phyloP scores from a whole-genome alignment of 2,797 vertebrate genomes.

The Mus minutoides region DNA sequence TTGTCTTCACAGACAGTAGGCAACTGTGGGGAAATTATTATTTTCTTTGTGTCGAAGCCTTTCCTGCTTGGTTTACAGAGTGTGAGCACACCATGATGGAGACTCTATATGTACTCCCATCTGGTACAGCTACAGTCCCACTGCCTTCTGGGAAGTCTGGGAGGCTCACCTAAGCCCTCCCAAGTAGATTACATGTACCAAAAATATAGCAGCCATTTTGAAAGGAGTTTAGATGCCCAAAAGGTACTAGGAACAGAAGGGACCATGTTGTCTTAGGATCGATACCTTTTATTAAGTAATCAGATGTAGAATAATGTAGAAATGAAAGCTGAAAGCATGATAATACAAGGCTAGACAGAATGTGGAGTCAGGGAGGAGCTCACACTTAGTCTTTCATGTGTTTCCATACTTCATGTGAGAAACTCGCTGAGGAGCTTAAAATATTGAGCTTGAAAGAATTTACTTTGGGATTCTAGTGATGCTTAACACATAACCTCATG shows the following conservation, averaged over 20 bases:
- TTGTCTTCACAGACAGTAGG: not conserved
- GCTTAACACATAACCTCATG: not conserved
- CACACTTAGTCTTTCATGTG: not conserved
- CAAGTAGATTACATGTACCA: not conserved
- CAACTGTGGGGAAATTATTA: not conserved
- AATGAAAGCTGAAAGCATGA: not conserved
- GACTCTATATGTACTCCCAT: not conserved
- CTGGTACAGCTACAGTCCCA: not conserved
- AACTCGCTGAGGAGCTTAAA: not conserved
- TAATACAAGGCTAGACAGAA: not conserved
- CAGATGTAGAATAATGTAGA: not conserved
- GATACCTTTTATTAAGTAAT: not conserved
- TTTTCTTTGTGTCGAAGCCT: not conserved
- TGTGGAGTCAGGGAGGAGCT: not conserved
- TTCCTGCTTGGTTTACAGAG: not conserved
- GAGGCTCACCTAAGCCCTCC: not conserved
- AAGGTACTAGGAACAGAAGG: not conserved
- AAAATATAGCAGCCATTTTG: not conserved
- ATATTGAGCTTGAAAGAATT: not conserved
- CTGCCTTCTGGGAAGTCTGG: not conserved
- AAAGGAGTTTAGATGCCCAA: not conserved
- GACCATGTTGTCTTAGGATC: not conserved
- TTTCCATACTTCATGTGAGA: not conserved
- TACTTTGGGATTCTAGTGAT: not conserved
- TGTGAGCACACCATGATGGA: not conserved